A percentile compares a stretch with the other conserved stretches of the same genome.
Conservation (phyloP, 2,888 invertebrate species). For the Habroteleia sp. region DNA sequence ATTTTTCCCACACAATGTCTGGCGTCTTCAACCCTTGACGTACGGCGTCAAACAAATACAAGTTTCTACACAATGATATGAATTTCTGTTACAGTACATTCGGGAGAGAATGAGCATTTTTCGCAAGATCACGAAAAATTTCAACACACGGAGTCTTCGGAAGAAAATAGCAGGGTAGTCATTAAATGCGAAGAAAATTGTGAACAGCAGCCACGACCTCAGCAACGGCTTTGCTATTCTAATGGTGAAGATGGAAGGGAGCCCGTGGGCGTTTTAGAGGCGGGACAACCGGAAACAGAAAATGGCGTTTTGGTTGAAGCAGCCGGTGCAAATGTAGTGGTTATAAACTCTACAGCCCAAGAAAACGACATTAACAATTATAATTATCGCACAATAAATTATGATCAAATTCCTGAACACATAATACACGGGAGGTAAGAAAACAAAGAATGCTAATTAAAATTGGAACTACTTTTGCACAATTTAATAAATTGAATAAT, state of each 20-base stretch:
- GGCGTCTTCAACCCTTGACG: neutral
- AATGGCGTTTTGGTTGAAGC: constrained; percentile 77
- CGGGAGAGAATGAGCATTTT: constrained; percentile 46
- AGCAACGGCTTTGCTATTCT: constrained; percentile 68
- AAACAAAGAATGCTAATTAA: too few species aligned
- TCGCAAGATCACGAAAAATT: constrained; percentile 41
- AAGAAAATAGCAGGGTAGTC: constrained; percentile 59
- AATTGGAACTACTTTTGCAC: too few species aligned
- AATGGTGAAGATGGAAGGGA: constrained; percentile 74
- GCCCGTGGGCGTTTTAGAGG: constrained; percentile 79
- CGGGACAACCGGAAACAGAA: constrained; percentile 78
- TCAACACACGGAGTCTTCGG: constrained; percentile 34
- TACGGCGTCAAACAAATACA: too few species aligned
- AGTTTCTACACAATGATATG: too few species aligned
- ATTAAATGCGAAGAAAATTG: constrained; percentile 49
- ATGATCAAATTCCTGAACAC: constrained; percentile 68
- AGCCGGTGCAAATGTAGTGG: constrained; percentile 67
- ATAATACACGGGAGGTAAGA: constrained; percentile 71
- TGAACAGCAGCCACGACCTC: constrained; percentile 64
- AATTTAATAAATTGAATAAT: too few species aligned
- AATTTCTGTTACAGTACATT: too few species aligned
- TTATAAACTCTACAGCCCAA: constrained; percentile 61
- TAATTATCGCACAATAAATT: constrained; percentile 70
- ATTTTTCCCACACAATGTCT: constrained; percentile 40
- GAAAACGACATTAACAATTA: constrained; percentile 67